Base-by-base conservation (phyloP, 2,888 invertebrate species). In the Tuta absoluta region DNA sequence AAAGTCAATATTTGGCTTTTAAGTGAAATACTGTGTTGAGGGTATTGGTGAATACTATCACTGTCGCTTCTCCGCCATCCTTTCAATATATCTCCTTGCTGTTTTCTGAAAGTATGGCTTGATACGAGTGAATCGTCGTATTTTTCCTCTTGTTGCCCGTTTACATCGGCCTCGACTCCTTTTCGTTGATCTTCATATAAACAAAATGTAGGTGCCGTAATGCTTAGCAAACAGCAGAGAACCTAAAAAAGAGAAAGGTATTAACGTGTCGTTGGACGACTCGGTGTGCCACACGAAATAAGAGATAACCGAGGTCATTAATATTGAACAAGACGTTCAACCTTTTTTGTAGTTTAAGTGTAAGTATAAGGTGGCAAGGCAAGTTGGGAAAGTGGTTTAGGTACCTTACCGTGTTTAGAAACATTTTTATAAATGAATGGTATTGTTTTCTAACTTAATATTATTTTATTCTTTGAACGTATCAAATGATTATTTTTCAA, bases 121-220 rank as follows among this genome's bases (percentile, higher is more conserved):
- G 56, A 17, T 24, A 56, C 17, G 7, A 56, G 56, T 0, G 56
- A 56, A 17, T 70, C 67, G 21, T 66, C 65, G 24, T 68, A 66
- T 0, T 68, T 57, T 17, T 67, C 66, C 17, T 57, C 58, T 4
- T 56, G n/a, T 61, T 51, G 24, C 64, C 64, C 17, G 21, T 48
- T 60, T 69, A 61, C 12, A 53, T 65, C 21, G 65, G 24, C 41
- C 56, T 65, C 28, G 65, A 56, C 8, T 10, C 56, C 56, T 14
- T 17, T 28, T 33, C 56, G 56, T 24, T n/a, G 33, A 10, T 56
- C 56, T 17, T 28, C 56, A 17, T 56, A 56, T 17, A 56, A 8
- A 17, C 56, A 14, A 2, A 56, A 24, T 28, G 33, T 28, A 14
- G 56, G 56, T 33, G 56, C n/a, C 17, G 17, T 17, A 4, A 56